Base-by-base conservation (phyloP, 2,888 invertebrate genomes). In the Pycnomerus fuliginosus region DNA sequence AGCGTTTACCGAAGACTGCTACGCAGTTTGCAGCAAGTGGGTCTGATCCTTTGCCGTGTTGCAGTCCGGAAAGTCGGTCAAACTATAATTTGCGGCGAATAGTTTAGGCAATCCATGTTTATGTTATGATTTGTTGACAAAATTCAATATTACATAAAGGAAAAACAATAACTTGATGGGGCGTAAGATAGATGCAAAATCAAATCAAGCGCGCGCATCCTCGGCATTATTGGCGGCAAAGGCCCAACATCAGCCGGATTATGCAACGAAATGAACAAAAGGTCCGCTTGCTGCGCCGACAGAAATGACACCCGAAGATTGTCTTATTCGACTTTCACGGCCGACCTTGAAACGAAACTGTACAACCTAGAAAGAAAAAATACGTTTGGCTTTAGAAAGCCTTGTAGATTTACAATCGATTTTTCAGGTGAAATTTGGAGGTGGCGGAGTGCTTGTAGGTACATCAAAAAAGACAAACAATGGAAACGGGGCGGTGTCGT, bases 301-400 rank as follows among this genome's bases (percentile, higher is more conserved):
- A n/a, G n/a, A n/a, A n/a, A n/a, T n/a, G n/a, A n/a, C n/a, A n/a
- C n/a, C n/a, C n/a, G n/a, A n/a, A n/a, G n/a, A n/a, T n/a, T n/a
- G n/a, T n/a, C n/a, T 27, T 44, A 52, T n/a, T 35, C 38, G 55
- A 63, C 63, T 65, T 65, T 64, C 63, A 60, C 61, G 55, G 50
- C 35, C 57, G 64, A 63, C 65, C 65, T 65, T 65, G 62, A n/a
- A n/a, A n/a, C n/a, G n/a, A 58, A 50, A 16, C 16, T 33, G 28
- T 30, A 23, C 25, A 42, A 42, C 34, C 35, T 37, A 43, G 29
- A 12, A 48, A 36, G 36, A 35, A 42, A 44, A 44, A 16, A 11
- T 30, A 53, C 42, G 49, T 34, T 17, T 31, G 22, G 23, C 15
- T 48, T 48, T 53, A 55, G 52, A 58, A 56, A 55, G 53, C 49